Base-by-base conservation (phyloP, 37 sponge, comb jelly and placozoan species). In the Cliona cf. orientalis region DNA sequence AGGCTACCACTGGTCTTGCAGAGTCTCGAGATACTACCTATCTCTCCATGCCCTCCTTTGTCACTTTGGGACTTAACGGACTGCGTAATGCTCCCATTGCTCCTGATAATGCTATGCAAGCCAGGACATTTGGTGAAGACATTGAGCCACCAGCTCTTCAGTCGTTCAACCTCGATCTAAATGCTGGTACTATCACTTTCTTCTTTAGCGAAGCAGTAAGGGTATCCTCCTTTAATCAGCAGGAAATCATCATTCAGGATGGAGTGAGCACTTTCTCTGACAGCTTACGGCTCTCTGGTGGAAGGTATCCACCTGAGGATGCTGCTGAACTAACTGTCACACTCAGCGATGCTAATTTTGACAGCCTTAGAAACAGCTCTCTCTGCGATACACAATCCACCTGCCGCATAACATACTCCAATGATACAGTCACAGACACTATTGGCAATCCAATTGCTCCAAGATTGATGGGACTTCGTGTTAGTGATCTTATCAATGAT, bases 161-260 rank as follows among this genome's bases (percentile, higher is more conserved):
- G 22, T 36, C 74, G 12, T 91, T 93, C 42, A 66, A 87, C 46
- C 57, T 96, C 0, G 91, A 96, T 71, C 82, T 96, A 9, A 84
- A 93, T 57, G 21, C 62, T 19, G 96, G 94, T 11, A 41, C 70
- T 0, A 66, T 96, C 39, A 83, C 78, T 3, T 85, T 96, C 31
- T 63, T 22, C 38, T 96, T 96, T 63, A 76, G 82, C 57, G 89
- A 91, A 66, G 74, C 91, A 44, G 57, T 95, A 26, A 68, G 76
- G 65, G 42, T 86, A 1, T 45, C 82, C 5, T 67, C 82, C 17
- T 67, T 95, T 43, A 72, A 72, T 5, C 37, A 77, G 38, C 49
- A 19, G 7, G 80, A 71, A 23, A 80, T 95, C 12, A 81, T 79
- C 59, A 36, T 95, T 22, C 86, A 83, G 61, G 84, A 84, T 60